Conservation (phyloP, 1,140 invertebrate species). For the Temnothorax curvispinosus region DNA sequence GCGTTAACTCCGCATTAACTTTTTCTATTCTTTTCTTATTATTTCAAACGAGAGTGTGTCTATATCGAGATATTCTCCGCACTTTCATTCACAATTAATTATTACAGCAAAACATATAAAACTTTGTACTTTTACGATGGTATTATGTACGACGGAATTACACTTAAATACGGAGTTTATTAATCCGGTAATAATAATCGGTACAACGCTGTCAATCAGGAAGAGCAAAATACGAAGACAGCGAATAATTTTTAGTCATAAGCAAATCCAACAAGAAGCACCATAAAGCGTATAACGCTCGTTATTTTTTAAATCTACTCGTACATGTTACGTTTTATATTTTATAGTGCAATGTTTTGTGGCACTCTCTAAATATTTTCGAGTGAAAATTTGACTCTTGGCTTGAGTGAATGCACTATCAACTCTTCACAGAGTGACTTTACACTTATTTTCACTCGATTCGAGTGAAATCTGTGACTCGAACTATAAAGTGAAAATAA, state of each 20-base stretch:
- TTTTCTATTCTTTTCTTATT: not conserved
- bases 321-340: not conserved
- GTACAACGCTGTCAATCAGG: not conserved
- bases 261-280: not conserved
- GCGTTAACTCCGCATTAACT: not conserved
- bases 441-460: too few relatives aligned
- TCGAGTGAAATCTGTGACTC: too few relatives aligned
- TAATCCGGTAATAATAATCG: not conserved
- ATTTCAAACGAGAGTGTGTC: not conserved
- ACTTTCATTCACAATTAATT: not conserved
- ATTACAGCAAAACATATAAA: not conserved
- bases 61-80: not conserved
- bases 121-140: not conserved
- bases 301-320: not conserved
- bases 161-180: not conserved
- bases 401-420: too few relatives aligned
- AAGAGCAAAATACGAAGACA: not conserved
- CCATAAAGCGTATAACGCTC: not conserved
- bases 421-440: too few relatives aligned
- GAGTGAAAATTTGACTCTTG: too few relatives aligned
- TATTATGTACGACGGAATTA: not conserved
- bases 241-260: constrained; percentile 3
- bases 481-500: too few relatives aligned
- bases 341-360: not conserved
- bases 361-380: too few relatives aligned